These are phyloP conservation scores for Cosmia trapezina DNA, from an alignment of 2,888 invertebrate genomes.

Conservation along the genomic window DNA sequence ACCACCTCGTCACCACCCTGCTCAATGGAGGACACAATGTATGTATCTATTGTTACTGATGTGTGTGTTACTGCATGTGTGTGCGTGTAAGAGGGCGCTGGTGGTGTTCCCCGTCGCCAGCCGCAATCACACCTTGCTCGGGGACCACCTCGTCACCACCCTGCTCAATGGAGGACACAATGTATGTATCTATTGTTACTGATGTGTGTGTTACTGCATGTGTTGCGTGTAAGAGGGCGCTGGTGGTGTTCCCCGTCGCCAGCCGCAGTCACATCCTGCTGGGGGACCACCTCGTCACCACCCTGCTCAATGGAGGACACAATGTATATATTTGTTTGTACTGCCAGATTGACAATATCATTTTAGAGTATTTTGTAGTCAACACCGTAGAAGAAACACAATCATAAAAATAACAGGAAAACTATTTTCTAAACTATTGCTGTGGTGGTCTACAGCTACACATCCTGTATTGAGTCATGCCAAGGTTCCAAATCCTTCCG, in stretches of 20 bases:
- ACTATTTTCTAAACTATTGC: not conserved
- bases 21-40: conserved; percentile 76
- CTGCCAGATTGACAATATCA: not conserved
- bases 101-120: conserved; percentile 66
- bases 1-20: conserved; percentile 71
- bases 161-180: conserved; percentile 74
- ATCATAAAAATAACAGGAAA: not conserved
- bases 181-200: conserved; percentile 65
- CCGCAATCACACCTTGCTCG: conserved; percentile 71
- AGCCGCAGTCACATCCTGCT: conserved; percentile 71
- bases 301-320: conserved; percentile 73
- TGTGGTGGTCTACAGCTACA: not conserved
- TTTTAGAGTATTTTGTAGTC: not conserved
- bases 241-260: conserved; percentile 75
- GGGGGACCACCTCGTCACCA: conserved; percentile 72
- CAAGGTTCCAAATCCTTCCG: not conserved
- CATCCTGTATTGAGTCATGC: not conserved
- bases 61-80: conserved; percentile 17
- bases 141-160: conserved; percentile 71
- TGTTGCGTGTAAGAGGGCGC: conserved; percentile 56
- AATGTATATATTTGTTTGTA: conserved; percentile 65
- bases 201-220: conserved; percentile 39
- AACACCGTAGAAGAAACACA: not conserved
- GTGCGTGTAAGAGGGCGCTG: conserved; percentile 47
- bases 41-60: conserved; percentile 9